These are phyloP conservation scores for Nycteola revayana DNA, from an alignment of 2,888 invertebrate species.

Conservation along the genomic window DNA sequence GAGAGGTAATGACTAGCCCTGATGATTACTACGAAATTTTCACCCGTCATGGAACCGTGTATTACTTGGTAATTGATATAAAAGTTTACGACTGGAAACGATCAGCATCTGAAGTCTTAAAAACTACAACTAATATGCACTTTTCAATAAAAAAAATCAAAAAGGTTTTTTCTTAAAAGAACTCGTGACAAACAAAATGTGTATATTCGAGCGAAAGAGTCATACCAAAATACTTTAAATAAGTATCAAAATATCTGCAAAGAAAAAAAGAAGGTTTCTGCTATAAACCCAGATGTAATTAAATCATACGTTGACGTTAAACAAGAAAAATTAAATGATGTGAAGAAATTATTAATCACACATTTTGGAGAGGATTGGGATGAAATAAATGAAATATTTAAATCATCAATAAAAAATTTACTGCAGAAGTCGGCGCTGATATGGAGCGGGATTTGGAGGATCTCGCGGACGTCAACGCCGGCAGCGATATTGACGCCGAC, in stretches of 20 bases:
- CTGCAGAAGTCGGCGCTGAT: too few relatives aligned
- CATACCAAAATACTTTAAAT: conserved; percentile 10
- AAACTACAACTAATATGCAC: conserved; percentile 13
- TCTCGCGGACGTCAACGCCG: too few relatives aligned
- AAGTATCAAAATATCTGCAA: conserved; percentile 14
- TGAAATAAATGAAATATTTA: too few relatives aligned
- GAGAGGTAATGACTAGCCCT: conserved; percentile 10
- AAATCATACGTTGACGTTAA: conserved; percentile 14
- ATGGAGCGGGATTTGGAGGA: too few relatives aligned
- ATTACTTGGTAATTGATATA: conserved; percentile 9
- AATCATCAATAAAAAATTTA: too few relatives aligned
- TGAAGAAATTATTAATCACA: conserved; percentile 17
- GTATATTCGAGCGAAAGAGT: conserved; percentile 14
- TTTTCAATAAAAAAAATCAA: conserved; percentile 15
- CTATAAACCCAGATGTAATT: conserved; percentile 11
- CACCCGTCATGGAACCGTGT: conserved; percentile 11
- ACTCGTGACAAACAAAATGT: conserved; percentile 10
- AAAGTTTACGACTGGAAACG: conserved; percentile 13
- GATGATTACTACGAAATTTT: conserved; percentile 11
- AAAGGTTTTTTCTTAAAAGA: conserved; percentile 13
- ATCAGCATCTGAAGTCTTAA: conserved; percentile 10
- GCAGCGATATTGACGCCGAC: too few relatives aligned
- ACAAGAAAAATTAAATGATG: conserved; percentile 15
- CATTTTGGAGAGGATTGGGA: conserved; percentile 19
- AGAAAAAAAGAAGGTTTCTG: conserved; percentile 15